These are phyloP conservation scores for Drosophila sordidula DNA, from an alignment of 2,888 invertebrate species.

Conservation along the genomic window DNA sequence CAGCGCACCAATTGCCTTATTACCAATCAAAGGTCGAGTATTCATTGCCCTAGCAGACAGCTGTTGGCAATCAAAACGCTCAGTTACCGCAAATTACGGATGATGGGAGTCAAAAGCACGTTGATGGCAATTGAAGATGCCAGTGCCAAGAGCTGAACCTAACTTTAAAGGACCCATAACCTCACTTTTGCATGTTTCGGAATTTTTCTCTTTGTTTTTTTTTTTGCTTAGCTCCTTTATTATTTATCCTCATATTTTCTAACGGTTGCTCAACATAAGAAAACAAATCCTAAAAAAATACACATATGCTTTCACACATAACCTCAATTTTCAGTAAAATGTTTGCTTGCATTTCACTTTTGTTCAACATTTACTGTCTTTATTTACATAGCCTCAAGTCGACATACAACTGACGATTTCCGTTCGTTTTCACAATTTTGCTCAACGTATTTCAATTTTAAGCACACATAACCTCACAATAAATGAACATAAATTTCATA, in stretches of 20 bases:
- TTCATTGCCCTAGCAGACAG: slow-evolving; percentile 25
- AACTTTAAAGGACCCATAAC: not conserved
- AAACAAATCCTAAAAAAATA: not conserved
- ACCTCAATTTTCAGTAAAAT: too few relatives aligned
- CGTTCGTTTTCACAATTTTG: not conserved
- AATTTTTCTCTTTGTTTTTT: too few relatives aligned
- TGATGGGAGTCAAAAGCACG: not conserved
- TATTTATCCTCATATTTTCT: not conserved
- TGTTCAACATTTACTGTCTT: too few relatives aligned
- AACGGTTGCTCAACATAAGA: not conserved
- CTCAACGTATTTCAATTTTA: not conserved
- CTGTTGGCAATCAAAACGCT: slow-evolving; percentile 15
- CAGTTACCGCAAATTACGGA: not conserved
- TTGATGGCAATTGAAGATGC: not conserved
- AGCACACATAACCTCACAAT: not conserved
- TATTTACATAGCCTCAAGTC: too few relatives aligned
- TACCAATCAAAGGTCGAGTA: not conserved
- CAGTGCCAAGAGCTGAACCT: not conserved
- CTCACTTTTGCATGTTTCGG: not conserved
- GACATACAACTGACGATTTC: too few relatives aligned
- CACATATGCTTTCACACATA: too few relatives aligned
- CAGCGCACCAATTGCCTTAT: not conserved
- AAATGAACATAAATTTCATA: not conserved
- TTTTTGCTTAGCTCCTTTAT: too few relatives aligned
- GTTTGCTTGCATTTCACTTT: too few relatives aligned